A percentile compares a stretch with the other conserved stretches of the same genome.
Conservation (phyloP, 2,888 invertebrate genomes). For the Drosophila quasianomalipes region DNA sequence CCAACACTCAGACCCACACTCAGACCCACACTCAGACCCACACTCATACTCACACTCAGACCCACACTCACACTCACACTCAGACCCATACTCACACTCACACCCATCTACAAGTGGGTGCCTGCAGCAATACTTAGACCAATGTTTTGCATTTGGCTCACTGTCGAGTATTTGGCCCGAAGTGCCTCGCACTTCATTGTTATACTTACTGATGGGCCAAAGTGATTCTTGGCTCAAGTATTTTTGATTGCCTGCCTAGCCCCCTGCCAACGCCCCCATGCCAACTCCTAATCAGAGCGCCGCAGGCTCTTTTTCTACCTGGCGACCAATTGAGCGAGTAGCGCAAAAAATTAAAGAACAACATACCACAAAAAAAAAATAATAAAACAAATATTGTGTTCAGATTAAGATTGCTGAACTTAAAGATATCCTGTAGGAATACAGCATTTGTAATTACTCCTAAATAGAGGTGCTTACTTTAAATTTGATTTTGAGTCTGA, state of each 20-base stretch:
- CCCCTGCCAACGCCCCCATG: not conserved
- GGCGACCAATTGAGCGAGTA: constrained; percentile 59
- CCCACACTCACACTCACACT: not conserved
- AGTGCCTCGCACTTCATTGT: constrained; percentile 71
- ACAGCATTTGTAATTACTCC: not conserved
- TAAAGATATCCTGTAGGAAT: not conserved
- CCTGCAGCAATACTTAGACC: constrained; percentile 74
- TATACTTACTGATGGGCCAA: constrained; percentile 62
- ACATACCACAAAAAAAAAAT: constrained; percentile 34
- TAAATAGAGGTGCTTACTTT: not conserved
- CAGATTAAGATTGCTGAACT: not conserved
- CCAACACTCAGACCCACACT: not conserved
- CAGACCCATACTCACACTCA: not conserved
- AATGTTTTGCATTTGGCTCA: constrained; percentile 59
- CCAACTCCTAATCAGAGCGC: constrained; percentile 28
- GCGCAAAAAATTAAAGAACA: constrained; percentile 76
- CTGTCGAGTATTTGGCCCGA: constrained; percentile 42
- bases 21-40: not conserved
- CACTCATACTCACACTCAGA: not conserved
- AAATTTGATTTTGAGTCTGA: not conserved
- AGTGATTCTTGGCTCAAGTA: constrained; percentile 51
- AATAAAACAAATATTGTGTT: not conserved
- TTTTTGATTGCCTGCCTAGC: constrained; percentile 58
- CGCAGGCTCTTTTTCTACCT: not conserved
- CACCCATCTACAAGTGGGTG: constrained; percentile 38